Evolutionary conservation across 1,140 invertebrate genomes (phyloP).

Genomic region (Zaprionus gabonicus): DNA sequence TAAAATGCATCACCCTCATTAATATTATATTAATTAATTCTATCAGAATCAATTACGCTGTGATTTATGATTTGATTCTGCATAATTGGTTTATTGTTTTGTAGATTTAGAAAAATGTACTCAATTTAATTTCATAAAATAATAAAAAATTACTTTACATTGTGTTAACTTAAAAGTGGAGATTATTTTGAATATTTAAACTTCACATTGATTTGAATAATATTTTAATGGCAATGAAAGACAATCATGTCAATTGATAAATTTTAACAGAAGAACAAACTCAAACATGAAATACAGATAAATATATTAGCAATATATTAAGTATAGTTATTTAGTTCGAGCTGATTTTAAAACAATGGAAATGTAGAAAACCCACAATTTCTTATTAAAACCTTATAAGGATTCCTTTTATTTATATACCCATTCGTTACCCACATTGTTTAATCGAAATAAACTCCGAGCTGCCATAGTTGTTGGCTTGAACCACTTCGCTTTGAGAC

Average conservation of each 20-base stretch:
- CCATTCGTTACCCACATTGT: conserved; percentile 22
- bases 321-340: neutral
- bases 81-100: neutral
- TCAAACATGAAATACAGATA: no score
- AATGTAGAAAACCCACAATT: neutral
- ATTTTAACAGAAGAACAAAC: no score
- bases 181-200: no score
- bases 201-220: no score
- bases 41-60: neutral
- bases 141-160: no score
- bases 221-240: no score
- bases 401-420: neutral
- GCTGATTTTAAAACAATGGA: neutral
- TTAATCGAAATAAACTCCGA: conserved; percentile 30
- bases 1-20: neutral
- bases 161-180: no score
- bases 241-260: no score
- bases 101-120: neutral
- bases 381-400: neutral
- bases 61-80: neutral
- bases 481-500: conserved; percentile 14
- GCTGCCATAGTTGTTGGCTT: conserved; percentile 1
- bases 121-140: no score
- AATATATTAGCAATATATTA: no score
- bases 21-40: conserved; percentile 2